phyloP scores from a whole-genome alignment of 2,797 vertebrate genomes.

The Coregonus ussuriensis region DNA sequence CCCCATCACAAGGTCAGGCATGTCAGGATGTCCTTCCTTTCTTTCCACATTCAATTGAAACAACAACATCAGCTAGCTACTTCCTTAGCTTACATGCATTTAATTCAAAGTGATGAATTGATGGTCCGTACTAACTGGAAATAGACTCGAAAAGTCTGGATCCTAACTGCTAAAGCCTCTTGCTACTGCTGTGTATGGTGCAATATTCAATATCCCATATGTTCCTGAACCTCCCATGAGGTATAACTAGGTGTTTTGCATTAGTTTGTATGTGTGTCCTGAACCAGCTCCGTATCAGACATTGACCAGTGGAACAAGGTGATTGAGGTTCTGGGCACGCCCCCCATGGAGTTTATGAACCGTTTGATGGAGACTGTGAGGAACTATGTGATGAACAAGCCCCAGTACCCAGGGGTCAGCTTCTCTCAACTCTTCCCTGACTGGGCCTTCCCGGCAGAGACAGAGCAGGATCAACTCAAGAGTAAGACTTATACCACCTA shows the following conservation, averaged over 20 bases:
- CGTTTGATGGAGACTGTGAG: conserved; percentile 96
- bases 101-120: background rate
- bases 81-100: background rate
- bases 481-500: conserved; percentile 76
- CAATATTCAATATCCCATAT: background rate
- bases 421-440: conserved; percentile 95
- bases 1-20: background rate
- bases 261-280: background rate
- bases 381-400: conserved; percentile 98
- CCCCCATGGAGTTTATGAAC: conserved; percentile 94
- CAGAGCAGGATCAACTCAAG: conserved; percentile 94
- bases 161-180: background rate
- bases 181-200: background rate
- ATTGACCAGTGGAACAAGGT: conserved; percentile 93
- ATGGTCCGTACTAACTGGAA: background rate
- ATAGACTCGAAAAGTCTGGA: too few relatives aligned
- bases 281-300: background rate
- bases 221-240: background rate
- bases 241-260: background rate
- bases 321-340: conserved; percentile 95
- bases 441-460: conserved; percentile 95
- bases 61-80: background rate
- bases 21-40: background rate
- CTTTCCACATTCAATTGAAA: background rate
- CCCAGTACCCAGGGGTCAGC: conserved; percentile 92